Evolutionary conservation across 1,140 invertebrate species (phyloP), one percentile per base, ranked within the genome.

Genomic region (Scylla paramamosain): DNA sequence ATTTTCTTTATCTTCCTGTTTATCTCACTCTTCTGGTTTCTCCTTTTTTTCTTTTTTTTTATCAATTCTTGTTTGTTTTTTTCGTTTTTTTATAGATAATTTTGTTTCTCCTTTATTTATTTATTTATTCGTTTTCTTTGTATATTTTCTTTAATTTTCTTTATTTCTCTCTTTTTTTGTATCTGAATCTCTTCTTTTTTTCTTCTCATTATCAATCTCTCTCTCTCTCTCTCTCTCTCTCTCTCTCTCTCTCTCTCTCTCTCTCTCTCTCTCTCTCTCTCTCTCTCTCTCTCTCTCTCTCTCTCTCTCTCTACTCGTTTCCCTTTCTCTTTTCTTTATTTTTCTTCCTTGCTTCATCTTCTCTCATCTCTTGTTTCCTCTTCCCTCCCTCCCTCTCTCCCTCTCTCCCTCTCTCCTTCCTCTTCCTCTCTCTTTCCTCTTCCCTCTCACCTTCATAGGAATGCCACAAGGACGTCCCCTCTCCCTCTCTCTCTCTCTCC

Each of bases 261-360:
- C 88, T 90, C 88, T 90, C 84, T 86, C 84, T 86, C 84, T 86
- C 84, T 86, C 84, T 86, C 84, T 86, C 84, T 91, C 46, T 91
- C 89, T n/a, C 4, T 10, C 28, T 52, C 89, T 91, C 45, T 52
- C 89, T 91, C 45, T 91, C 89, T 52, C 89, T 91, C 88, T 90
- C 88, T 90, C 88, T 90, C 88, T 90, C 88, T 59, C 52, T 59
- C 52, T 59, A 12, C 20, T 28, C 0, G 10, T 39, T 28, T 39
- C 12, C n/a, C 32, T 39, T 28, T 39, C 32, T 39, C 32, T 39
- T 39, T 39, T 39, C 32, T n/a, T 86, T 39, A 31, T 39, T 86
- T 39, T 86, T 46, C 29, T 90, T 52, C 10, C 20, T 12, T 52
- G 28, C 14, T 91, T 29, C 29, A 31, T 14, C 39, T 16, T n/a